These are phyloP conservation scores for Drosophila melanosoma DNA, from an alignment of 2,888 invertebrate species.

Conservation along the genomic window DNA sequence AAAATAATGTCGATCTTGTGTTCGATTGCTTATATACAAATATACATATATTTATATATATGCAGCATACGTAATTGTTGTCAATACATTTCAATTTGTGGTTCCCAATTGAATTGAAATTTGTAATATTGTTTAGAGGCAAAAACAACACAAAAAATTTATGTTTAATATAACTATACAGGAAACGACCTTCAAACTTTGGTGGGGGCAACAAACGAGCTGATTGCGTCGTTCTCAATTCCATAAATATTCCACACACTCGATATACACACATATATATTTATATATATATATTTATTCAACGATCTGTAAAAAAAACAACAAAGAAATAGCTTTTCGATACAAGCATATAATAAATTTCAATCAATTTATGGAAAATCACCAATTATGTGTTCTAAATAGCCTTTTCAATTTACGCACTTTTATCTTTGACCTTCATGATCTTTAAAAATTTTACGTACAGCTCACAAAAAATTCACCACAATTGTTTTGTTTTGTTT, in stretches of 20 bases:
- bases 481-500: conserved; percentile 34
- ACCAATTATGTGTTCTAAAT: not conserved
- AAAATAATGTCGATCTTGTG: conserved; percentile 34
- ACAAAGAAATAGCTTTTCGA: not conserved
- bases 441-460: not conserved
- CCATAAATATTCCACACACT: conserved; percentile 16
- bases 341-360: not conserved
- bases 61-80: conserved; percentile 54
- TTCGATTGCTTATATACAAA: conserved; percentile 27
- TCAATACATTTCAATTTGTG: conserved; percentile 65
- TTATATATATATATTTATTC: conserved; percentile 10
- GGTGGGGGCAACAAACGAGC: conserved; percentile 48
- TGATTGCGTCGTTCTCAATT: conserved; percentile 46
- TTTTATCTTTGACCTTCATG: conserved; percentile 2
- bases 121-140: conserved; percentile 47
- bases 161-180: conserved; percentile 51
- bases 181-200: conserved; percentile 61
- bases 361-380: not conserved
- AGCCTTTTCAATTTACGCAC: not conserved
- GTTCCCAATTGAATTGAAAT: conserved; percentile 64
- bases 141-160: conserved; percentile 15
- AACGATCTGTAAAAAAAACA: conserved; percentile 3
- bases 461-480: conserved; percentile 22
- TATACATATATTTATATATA: not conserved
- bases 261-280: not conserved